Evolutionary conservation across 2,888 invertebrate species (phyloP).

Genomic region (Brachycybe producta): DNA sequence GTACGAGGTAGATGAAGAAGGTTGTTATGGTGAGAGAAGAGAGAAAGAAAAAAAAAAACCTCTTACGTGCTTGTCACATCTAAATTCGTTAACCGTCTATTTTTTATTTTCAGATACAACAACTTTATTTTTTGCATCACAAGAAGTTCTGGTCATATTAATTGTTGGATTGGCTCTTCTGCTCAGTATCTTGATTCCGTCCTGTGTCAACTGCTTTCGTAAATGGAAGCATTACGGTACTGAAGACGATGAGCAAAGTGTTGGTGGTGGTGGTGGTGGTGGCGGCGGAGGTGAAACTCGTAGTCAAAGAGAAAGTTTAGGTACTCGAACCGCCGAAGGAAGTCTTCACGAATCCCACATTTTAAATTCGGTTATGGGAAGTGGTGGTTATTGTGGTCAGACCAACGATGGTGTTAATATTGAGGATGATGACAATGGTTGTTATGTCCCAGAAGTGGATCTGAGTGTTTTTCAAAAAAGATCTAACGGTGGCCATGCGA

Average conservation of each 20-base stretch:
- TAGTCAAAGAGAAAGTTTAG: not conserved
- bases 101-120: not conserved
- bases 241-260: not conserved
- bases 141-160: slow-evolving; percentile 49
- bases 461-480: slow-evolving; percentile 18
- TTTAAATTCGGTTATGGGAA: not conserved
- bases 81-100: not conserved
- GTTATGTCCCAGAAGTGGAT: slow-evolving; percentile 21
- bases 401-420: slow-evolving; percentile 2
- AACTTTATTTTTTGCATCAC: slow-evolving; percentile 3
- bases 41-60: not conserved
- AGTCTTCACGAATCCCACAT: slow-evolving; percentile 9
- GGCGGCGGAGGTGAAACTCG: slow-evolving; percentile 1
- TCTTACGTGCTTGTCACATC: too few relatives aligned
- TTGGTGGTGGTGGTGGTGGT: not conserved
- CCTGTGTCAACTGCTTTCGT: slow-evolving; percentile 72
- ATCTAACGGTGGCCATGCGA: slow-evolving; percentile 18
- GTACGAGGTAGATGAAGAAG: slow-evolving; percentile 63
- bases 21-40: slow-evolving; percentile 30
- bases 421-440: slow-evolving; percentile 17
- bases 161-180: slow-evolving; percentile 75
- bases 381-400: not conserved
- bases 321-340: slow-evolving; percentile 11
- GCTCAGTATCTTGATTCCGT: slow-evolving; percentile 74
- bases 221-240: slow-evolving; percentile 41